Conservation (phyloP, 2,113 vertebrate species). For the Dicentrarchus labrax region DNA sequence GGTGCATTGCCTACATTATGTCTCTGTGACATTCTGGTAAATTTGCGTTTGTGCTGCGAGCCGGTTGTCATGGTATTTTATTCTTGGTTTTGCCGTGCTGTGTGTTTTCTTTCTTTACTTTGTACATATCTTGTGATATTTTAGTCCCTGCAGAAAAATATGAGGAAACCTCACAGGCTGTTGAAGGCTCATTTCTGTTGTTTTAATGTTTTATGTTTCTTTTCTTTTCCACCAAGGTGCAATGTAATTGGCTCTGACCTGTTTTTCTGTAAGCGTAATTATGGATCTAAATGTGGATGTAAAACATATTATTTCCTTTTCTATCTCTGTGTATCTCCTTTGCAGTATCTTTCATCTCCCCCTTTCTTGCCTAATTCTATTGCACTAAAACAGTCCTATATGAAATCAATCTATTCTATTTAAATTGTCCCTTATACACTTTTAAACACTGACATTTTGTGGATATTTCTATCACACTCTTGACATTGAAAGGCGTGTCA, state of each 20-base stretch:
- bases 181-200: slow-evolving; percentile 48
- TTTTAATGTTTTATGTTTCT: slow-evolving; percentile 42
- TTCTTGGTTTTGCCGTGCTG: slow-evolving; percentile 67
- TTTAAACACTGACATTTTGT: slow-evolving; percentile 36
- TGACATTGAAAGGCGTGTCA: slow-evolving; percentile 83
- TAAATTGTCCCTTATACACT: slow-evolving; percentile 4
- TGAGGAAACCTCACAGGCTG: slow-evolving; percentile 66
- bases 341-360: slow-evolving; percentile 2
- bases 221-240: slow-evolving; percentile 40
- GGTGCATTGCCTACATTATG: slow-evolving; percentile 58
- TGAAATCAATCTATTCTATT: slow-evolving; percentile 17
- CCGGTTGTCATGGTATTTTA: slow-evolving; percentile 80
- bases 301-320: slow-evolving; percentile 33
- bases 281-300: slow-evolving; percentile 35
- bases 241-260: slow-evolving; percentile 48
- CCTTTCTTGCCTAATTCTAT: slow-evolving; percentile 13
- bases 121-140: slow-evolving; percentile 70
- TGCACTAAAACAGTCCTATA: neutral
- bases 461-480: slow-evolving; percentile 55
- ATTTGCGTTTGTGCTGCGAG: slow-evolving; percentile 63
- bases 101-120: slow-evolving; percentile 64
- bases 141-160: slow-evolving; percentile 68
- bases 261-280: slow-evolving; percentile 47
- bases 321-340: neutral
- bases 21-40: slow-evolving; percentile 62